phyloP scores from a whole-genome alignment of 2,113 vertebrate species.

The Candoia aspera region DNA sequence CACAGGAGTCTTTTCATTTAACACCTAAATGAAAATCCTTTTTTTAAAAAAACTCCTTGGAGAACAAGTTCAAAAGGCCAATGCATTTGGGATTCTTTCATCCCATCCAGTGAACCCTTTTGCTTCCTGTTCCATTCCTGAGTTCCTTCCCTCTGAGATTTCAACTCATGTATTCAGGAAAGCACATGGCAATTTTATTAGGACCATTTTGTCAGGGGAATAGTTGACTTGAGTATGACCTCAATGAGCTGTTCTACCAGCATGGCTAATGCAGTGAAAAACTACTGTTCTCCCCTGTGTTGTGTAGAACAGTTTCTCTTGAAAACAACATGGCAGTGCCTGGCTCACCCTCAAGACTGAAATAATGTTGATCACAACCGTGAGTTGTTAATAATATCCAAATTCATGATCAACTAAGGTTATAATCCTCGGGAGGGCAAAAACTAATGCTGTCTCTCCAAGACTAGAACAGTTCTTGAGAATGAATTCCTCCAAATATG shows the following conservation, averaged over 20 bases:
- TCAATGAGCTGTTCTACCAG: neutral
- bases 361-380: neutral
- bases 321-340: no score
- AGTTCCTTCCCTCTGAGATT: conserved; percentile 1
- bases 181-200: neutral
- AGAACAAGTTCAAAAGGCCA: conserved; percentile 15
- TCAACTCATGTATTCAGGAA: neutral
- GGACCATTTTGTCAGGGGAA: neutral
- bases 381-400: neutral
- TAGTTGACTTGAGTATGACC: neutral
- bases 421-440: neutral
- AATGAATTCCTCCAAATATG: no score
- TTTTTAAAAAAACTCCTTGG: conserved; percentile 19
- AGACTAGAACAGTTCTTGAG: no score
- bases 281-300: no score
- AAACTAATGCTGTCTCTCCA: no score
- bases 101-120: neutral
- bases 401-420: neutral
- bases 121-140: neutral
- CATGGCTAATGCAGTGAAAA: neutral
- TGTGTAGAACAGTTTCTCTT: neutral
- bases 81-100: neutral
- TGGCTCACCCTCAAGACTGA: neutral
- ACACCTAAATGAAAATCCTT: conserved; percentile 54
- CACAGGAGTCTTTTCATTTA: conserved; percentile 55